Evolutionary conservation across 2,797 vertebrate genomes (phyloP), one percentile per base, ranked within the genome.

Genomic region (Dendrocincla fuliginosa): DNA sequence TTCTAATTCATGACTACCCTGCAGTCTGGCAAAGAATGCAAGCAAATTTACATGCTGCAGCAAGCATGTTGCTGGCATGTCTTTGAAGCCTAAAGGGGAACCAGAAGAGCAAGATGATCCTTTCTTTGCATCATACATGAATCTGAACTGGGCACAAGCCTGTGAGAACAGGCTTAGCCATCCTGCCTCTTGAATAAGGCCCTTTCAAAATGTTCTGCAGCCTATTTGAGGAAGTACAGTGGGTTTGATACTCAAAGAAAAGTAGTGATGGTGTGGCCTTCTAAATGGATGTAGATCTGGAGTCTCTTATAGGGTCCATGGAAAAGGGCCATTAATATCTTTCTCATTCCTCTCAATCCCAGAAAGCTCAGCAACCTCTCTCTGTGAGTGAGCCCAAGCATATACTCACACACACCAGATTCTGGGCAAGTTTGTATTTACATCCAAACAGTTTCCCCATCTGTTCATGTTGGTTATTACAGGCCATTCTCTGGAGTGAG

Each of bases 401-500:
- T 52, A 35, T 5, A 16, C 11, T 19, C 37, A 47, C 11, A 46
- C 30, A 33, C 42, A 57, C 41, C 65, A 61, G 63, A 52, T 69
- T 88, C 86, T 81, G 86, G 84, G 79, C 84, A 69, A 70, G 81
- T 83, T 80, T 88, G 10, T 77, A 30, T 94, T 95, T 90, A 49
- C 80, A 50, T 94, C 90, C 93, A 85, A 94, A 90, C 63, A 89
- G 84, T 89, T 95, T 92, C n/a, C 68, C 95, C 95, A 79, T 93
- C 95, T 97, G 93, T 81, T 97, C 80, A 55, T 59, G 81, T 73
- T 71, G 20, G 91, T 86, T 93, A 77, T 93, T 71, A 53, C 46
- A 84, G 95, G 74, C 75, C 63, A 2, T 92, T 93, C 76, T 94
- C 91, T 64, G 59, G 90, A 96, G 96, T 84, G 93, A 94, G 63